A percentile compares a stretch with the other conserved stretches of the same genome.
Conservation (phyloP, 1,140 invertebrate species). For the Pogonognathellus flavescens region DNA sequence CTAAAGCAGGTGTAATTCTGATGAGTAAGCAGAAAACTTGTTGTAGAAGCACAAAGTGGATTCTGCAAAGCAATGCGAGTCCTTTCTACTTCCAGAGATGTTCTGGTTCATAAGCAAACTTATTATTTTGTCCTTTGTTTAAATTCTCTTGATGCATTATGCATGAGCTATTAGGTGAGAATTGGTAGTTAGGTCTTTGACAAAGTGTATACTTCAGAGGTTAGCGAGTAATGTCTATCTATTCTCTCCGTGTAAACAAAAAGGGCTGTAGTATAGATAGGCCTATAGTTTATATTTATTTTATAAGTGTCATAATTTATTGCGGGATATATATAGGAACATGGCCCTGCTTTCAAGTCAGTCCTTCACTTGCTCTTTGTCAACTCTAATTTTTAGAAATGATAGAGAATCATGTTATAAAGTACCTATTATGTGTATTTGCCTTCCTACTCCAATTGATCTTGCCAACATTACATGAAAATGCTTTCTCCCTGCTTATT, state of each 20-base stretch:
- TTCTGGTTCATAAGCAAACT: not conserved
- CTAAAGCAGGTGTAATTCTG: too few relatives aligned
- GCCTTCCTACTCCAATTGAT: not conserved
- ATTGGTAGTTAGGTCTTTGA: too few relatives aligned
- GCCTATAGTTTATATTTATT: not conserved
- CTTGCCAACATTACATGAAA: not conserved
- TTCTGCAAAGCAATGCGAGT: too few relatives aligned
- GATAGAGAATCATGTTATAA: not conserved
- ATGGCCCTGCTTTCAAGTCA: not conserved
- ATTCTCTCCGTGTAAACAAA: not conserved
- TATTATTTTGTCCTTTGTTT: not conserved
- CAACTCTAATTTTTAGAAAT: not conserved
- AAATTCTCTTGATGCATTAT: not conserved
- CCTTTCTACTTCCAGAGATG: not conserved
- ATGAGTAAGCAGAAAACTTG: too few relatives aligned
- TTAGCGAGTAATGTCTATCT: not conserved
- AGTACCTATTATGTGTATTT: not conserved
- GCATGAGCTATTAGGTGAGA: not conserved
- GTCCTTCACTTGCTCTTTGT: not conserved
- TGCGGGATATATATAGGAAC: too few relatives aligned
- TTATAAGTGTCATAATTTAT: not conserved
- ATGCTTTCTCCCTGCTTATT: too few relatives aligned
- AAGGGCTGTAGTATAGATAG: not conserved
- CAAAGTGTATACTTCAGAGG: too few relatives aligned
- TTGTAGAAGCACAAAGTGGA: too few relatives aligned